Conservation (phyloP, 2,888 invertebrate genomes). For the Amphipyra berbera region DNA sequence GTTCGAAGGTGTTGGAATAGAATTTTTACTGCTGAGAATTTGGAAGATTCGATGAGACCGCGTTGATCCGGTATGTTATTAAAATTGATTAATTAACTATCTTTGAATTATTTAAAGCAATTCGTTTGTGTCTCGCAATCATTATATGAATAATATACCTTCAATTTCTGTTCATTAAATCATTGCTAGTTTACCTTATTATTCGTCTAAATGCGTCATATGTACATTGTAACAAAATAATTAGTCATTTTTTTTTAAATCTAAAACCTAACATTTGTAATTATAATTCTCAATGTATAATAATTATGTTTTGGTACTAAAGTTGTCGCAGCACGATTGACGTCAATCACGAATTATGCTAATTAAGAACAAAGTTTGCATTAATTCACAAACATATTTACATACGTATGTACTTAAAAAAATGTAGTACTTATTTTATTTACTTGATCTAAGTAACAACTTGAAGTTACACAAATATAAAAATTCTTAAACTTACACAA, state of each 20-base stretch:
- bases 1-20: background rate
- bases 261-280: no score
- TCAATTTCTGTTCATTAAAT: no score
- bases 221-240: no score
- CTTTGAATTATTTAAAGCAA: no score
- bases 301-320: conserved; percentile 4
- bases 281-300: no score
- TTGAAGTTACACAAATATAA: conserved; percentile 10
- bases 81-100: background rate
- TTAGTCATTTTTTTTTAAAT: no score
- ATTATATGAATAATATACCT: no score
- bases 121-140: no score
- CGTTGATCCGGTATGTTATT: conserved; percentile 25
- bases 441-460: conserved; percentile 4
- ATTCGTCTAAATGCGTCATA: no score
- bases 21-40: background rate
- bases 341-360: conserved; percentile 23
- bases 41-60: background rate
- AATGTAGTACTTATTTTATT: conserved; percentile 1
- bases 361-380: conserved; percentile 24
- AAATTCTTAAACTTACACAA: no score
- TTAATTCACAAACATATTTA: conserved; percentile 3
- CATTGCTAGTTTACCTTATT: no score
- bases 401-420: conserved; percentile 9
- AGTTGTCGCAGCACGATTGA: background rate